A percentile compares a stretch with the other conserved stretches of the same genome.
Conservation (phyloP, 2,888 invertebrate genomes). For the Tachina lurida region DNA sequence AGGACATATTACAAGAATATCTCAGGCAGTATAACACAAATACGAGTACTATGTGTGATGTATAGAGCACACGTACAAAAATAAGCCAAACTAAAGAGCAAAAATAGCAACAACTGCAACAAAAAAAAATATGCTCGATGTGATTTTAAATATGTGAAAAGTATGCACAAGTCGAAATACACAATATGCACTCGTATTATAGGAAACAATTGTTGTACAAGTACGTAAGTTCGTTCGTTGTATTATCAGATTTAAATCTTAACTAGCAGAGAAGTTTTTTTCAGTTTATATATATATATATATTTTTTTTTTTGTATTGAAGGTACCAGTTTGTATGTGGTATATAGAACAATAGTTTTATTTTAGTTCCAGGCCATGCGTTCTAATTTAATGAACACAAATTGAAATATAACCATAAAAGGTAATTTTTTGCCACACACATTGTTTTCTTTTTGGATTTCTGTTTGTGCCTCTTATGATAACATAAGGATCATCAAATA, state of each 20-base stretch:
- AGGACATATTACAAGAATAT: conserved; percentile 67
- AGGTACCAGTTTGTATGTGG: not conserved
- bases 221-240: conserved; percentile 21
- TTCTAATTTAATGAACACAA: conserved; percentile 79
- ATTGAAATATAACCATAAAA: conserved; percentile 78
- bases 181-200: conserved; percentile 23
- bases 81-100: conserved; percentile 25
- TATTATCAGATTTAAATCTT: conserved; percentile 70
- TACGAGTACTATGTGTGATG: conserved; percentile 58
- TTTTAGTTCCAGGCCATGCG: conserved; percentile 70
- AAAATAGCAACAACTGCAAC: not conserved
- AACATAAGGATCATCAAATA: conserved; percentile 64
- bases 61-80: conserved; percentile 66
- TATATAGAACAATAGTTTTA: conserved; percentile 70
- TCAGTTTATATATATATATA: not conserved
- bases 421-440: conserved; percentile 72
- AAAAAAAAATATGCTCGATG: conserved; percentile 52
- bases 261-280: conserved; percentile 56
- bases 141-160: conserved; percentile 71
- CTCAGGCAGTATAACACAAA: conserved; percentile 21
- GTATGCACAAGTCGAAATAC: conserved; percentile 58
- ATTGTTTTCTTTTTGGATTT: conserved; percentile 31
- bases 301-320: conserved; percentile 12
- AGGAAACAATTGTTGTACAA: conserved; percentile 60
- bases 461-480: conserved; percentile 47